Evolutionary conservation across 2,888 invertebrate species (phyloP).

Genomic region (Oligia fasciuncula): DNA sequence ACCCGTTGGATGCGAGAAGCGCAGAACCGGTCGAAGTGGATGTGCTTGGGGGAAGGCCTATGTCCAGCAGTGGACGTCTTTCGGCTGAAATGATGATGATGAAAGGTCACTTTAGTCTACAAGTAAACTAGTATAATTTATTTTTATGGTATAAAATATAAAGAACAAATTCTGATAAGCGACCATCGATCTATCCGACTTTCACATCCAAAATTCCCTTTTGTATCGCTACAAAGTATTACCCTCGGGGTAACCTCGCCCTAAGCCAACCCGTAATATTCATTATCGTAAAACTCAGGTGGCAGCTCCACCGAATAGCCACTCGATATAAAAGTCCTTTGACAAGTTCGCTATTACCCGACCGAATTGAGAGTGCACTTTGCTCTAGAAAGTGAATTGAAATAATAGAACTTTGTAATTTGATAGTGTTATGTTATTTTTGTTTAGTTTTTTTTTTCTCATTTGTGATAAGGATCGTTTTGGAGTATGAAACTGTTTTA

Average conservation of each 20-base stretch:
- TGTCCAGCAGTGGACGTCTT: too few relatives aligned
- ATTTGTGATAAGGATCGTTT: conserved; percentile 16
- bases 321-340: conserved; percentile 63
- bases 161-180: conserved; percentile 1
- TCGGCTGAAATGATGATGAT: too few relatives aligned
- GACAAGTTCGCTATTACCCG: conserved; percentile 52
- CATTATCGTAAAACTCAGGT: conserved; percentile 73
- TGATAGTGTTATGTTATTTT: conserved; percentile 32
- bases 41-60: too few relatives aligned
- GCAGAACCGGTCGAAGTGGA: too few relatives aligned
- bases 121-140: not conserved
- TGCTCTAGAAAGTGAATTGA: conserved; percentile 13
- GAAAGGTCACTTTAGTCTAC: too few relatives aligned
- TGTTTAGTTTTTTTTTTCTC: conserved; percentile 20
- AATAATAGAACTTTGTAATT: conserved; percentile 41
- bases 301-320: conserved; percentile 53
- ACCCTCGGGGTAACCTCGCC: conserved; percentile 30
- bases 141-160: not conserved
- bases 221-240: conserved; percentile 36
- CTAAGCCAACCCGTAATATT: conserved; percentile 60
- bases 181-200: not conserved
- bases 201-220: conserved; percentile 19
- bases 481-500: conserved; percentile 37
- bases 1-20: too few relatives aligned
- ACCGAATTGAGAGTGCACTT: conserved; percentile 48